Evolutionary conservation across 2,797 vertebrate genomes (phyloP), one percentile per base, ranked within the genome.

Genomic region (Pseudocheirus occidentalis): DNA sequence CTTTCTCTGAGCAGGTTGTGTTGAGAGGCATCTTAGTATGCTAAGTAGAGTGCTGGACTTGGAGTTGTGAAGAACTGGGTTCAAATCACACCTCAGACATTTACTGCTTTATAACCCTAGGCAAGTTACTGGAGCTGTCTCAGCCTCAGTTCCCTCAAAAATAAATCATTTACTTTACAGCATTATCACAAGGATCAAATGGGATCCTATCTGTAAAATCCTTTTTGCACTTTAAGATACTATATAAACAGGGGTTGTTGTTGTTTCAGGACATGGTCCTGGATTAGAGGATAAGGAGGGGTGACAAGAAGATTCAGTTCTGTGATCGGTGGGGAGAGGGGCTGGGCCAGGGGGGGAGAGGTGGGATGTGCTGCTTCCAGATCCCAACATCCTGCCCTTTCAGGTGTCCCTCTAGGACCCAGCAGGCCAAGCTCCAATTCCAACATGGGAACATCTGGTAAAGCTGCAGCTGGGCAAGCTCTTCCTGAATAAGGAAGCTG

Each of bases 401-500:
- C 90, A 90, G 92, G 91, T 18, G 1, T 93, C 91, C 56, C 94
- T 90, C 90, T 91, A 97, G 90, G 59, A 94, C 95, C 98, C 98
- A 98, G 98, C 97, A 96, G 90, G 59, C 96, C 94, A 92, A 94
- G 91, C 27, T 6, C 95, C 56, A 29, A 97, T 95, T 97, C 96
- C 55, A 50, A 40, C 91, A 94, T 54, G 95, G 73, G 91, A 95
- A 93, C 97, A 98, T 97, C 97, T 98, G 97, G 94, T 91, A 89
- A 95, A 93, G 93, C 93, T 92, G 81, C 96, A 97, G 98, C 97
- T 97, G 95, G 95, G 73, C 59, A 90, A 92, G 94, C 97, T 97
- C 96, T 92, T 97, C 97, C 93, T 90, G 96, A 98, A 98, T 97
- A 98, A 98, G 97, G 90, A 95, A 97, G 97, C 95, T 98, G 97